A percentile compares a stretch with the other conserved stretches of the same genome.
Conservation (phyloP, 1,140 invertebrate genomes). For the Penaeus vannamei region DNA sequence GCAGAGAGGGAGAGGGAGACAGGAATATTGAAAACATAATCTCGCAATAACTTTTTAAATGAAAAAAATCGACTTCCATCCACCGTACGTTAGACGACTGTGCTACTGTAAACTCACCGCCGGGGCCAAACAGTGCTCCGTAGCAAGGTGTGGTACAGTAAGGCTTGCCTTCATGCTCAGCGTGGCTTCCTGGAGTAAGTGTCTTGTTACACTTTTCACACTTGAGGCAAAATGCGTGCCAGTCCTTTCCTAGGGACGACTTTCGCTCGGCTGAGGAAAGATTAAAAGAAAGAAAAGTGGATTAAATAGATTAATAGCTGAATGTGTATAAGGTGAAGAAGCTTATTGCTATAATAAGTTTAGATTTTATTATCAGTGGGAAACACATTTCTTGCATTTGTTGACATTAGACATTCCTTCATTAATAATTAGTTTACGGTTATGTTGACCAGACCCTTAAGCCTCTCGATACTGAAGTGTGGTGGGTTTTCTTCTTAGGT, state of each 20-base stretch:
- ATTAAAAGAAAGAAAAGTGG: conserved; percentile 20
- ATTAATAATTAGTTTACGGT: too few species aligned
- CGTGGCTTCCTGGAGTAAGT: conserved; percentile 80
- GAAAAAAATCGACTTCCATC: background rate
- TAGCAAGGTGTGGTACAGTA: conserved; percentile 86
- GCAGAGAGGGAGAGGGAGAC: background rate
- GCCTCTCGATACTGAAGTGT: too few species aligned
- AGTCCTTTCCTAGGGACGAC: conserved; percentile 85
- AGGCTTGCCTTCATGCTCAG: conserved; percentile 84
- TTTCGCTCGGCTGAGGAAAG: conserved; percentile 82
- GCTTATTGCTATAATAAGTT: too few species aligned
- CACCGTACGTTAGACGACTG: background rate
- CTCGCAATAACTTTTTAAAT: too few species aligned
- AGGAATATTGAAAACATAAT: too few species aligned
- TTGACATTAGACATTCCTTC: too few species aligned
- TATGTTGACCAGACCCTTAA: too few species aligned
- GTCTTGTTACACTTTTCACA: conserved; percentile 87
- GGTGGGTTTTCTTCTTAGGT: too few species aligned
- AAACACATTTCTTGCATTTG: too few species aligned
- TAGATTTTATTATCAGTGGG: too few species aligned
- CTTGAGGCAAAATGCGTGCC: conserved; percentile 82
- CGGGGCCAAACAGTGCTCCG: conserved; percentile 81
- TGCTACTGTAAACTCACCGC: conserved; percentile 73
- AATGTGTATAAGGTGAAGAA: too few species aligned
- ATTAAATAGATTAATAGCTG: too few species aligned